Percentiles rank a stretch among this genome's conserved stretches.
Evolutionary conservation across 1,140 invertebrate species (phyloP).

Genomic region (Gonioctena quinquepunctata): DNA sequence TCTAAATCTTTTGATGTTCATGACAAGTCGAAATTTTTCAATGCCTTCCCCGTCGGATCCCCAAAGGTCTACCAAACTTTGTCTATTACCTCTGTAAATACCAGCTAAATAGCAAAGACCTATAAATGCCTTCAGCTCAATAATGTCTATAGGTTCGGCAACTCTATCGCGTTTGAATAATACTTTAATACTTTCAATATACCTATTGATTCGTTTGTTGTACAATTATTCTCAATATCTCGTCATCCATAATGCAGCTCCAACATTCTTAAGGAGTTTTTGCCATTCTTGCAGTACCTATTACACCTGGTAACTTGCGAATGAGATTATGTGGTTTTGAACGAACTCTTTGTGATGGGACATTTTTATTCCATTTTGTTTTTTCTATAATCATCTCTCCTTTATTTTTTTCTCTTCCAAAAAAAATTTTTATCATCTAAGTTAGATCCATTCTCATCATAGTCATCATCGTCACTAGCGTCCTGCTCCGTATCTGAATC

Average conservation of each 20-base stretch:
- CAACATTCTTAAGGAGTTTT: conserved; percentile 16
- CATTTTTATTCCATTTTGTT: conserved; percentile 3
- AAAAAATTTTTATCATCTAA: not conserved
- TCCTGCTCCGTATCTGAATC: conserved; percentile 18
- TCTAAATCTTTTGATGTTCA: conserved; percentile 37
- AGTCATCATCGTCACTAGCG: not conserved
- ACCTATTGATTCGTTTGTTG: conserved; percentile 11
- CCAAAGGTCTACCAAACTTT: conserved; percentile 44
- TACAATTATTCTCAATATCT: conserved; percentile 19
- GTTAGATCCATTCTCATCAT: not conserved
- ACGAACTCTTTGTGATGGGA: not conserved
- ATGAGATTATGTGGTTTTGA: conserved; percentile 9
- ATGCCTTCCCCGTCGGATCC: conserved; percentile 23
- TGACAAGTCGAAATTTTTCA: conserved; percentile 27
- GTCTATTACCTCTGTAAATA: conserved; percentile 28
- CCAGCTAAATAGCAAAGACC: conserved; percentile 32
- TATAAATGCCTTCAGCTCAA: conserved; percentile 22
- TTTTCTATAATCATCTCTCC: not conserved
- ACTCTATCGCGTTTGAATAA: not conserved
- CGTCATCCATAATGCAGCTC: conserved; percentile 8
- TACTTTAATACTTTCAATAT: conserved; percentile 1
- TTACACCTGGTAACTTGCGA: not conserved
- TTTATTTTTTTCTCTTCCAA: conserved; percentile 15
- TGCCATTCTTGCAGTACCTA: not conserved
- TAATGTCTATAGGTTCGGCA: conserved; percentile 13